Evolutionary conservation across 2,113 vertebrate genomes (phyloP).

Genomic region (Tapirus terrestris): DNA sequence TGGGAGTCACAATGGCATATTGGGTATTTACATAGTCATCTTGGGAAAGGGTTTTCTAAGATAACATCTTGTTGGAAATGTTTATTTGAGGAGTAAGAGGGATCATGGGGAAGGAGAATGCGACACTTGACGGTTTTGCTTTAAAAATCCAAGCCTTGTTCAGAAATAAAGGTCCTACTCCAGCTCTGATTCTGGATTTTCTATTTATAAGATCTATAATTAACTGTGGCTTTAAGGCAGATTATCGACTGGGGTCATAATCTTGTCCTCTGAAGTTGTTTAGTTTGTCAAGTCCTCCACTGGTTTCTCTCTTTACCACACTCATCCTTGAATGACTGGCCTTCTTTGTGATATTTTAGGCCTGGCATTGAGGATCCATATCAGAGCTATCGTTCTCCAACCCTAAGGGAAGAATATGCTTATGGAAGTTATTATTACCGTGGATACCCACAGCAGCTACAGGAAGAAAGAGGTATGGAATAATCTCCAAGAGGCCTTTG

Average conservation of each 20-base stretch:
- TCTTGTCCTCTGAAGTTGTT: background rate
- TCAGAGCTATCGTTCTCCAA: constrained; percentile 57
- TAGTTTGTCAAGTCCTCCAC: background rate
- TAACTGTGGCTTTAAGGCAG: background rate
- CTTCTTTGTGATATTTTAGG: constrained; percentile 74
- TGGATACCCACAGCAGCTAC: constrained; percentile 11
- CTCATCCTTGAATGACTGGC: background rate
- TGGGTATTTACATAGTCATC: background rate
- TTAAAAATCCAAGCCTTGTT: background rate
- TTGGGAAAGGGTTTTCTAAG: background rate
- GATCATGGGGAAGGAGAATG: background rate
- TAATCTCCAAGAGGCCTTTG: background rate
- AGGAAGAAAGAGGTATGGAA: constrained; percentile 81
- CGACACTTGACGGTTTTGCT: background rate
- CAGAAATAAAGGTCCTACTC: background rate
- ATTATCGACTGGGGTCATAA: background rate
- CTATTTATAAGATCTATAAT: background rate
- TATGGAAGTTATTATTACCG: constrained; percentile 68
- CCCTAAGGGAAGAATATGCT: constrained; percentile 50
- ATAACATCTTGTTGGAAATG: background rate
- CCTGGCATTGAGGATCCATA: constrained; percentile 65
- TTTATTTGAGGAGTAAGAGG: background rate
- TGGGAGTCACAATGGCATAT: background rate
- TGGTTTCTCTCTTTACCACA: background rate
- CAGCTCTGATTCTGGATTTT: background rate